These are phyloP conservation scores for Corythaixoides concolor DNA, from an alignment of 2,113 vertebrate species.

Conservation along the genomic window DNA sequence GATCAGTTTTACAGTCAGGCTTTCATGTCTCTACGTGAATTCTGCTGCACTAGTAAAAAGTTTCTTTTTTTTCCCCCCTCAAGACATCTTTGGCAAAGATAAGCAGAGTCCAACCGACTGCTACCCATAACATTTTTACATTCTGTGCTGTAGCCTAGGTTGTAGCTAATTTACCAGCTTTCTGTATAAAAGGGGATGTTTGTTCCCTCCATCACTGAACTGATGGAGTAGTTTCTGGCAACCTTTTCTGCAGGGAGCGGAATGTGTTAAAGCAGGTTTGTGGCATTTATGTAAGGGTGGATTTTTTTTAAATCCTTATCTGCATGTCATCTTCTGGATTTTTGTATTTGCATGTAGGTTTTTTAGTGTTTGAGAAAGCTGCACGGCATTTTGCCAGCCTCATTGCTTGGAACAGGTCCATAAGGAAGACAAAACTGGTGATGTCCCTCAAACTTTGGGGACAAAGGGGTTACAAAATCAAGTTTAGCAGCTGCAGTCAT, in stretches of 20 bases:
- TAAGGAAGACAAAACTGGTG: neutral
- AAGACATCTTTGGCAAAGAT: neutral
- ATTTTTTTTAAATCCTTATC: neutral
- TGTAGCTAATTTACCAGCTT: neutral
- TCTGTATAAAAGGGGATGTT: neutral
- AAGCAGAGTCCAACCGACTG: neutral
- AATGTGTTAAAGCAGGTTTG: neutral
- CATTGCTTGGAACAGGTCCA: neutral
- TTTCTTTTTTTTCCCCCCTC: neutral
- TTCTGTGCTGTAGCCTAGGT: neutral
- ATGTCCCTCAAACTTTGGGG: neutral
- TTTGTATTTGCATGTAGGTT: neutral
- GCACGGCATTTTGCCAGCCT: fast-evolving
- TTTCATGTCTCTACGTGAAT: neutral
- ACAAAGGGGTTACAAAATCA: neutral
- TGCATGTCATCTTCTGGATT: neutral
- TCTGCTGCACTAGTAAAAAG: neutral
- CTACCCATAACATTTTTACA: neutral
- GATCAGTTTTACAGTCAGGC: neutral
- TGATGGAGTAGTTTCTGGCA: neutral
- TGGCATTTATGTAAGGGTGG: neutral
- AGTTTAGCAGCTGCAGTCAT: neutral
- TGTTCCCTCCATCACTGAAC: neutral
- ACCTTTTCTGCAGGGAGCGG: neutral
- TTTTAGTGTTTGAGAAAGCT: neutral